Evolutionary conservation across 2,888 invertebrate genomes (phyloP), one percentile per base, ranked within the genome.

Genomic region (Drosophila kuntzei): DNA sequence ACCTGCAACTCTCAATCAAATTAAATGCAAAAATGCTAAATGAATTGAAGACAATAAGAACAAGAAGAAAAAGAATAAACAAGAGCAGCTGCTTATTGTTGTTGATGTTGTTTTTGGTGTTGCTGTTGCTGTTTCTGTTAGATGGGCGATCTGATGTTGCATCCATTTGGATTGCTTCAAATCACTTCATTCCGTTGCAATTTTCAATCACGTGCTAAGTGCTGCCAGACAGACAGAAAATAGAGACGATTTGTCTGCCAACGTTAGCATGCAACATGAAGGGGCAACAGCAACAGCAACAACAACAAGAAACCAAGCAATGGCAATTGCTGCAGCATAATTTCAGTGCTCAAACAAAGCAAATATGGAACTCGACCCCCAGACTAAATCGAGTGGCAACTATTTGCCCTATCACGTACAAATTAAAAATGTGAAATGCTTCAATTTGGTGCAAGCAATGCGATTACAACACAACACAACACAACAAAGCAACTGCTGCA

Each of bases 371-470:
- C 76, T 64, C 63, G 71, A 71, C 41, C 49, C 59, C 46, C 54
- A 41, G 54, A 46, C 62, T 58, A 62, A 72, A 67, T 74, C 82
- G 83, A 87, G 88, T 86, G 82, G 79, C 71, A 79, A 84, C 83
- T 76, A 76, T 81, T 89, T 84, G 90, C 90, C 90, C 90, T 89
- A 90, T 90, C 90, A 90, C 90, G 90, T 90, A 88, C 87, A 81
- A 87, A 90, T 88, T 90, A 88, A 89, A 87, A 90, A 90, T 83
- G 88, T 88, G 87, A 89, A 87, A 89, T 89, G 90, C 87, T 90
- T 89, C 90, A 89, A 90, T 89, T 90, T 79, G 74, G 70, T 84
- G 59, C 79, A 75, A 78, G 65, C 78, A 49, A 37, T 59, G 27
- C 55, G 55, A 76, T 80, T 79, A 60, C 81, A 79, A 71, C 57